Evolutionary conservation across 2,888 invertebrate species (phyloP), one percentile per base, ranked within the genome.

Genomic region (Trypoxylon attenuatum): DNA sequence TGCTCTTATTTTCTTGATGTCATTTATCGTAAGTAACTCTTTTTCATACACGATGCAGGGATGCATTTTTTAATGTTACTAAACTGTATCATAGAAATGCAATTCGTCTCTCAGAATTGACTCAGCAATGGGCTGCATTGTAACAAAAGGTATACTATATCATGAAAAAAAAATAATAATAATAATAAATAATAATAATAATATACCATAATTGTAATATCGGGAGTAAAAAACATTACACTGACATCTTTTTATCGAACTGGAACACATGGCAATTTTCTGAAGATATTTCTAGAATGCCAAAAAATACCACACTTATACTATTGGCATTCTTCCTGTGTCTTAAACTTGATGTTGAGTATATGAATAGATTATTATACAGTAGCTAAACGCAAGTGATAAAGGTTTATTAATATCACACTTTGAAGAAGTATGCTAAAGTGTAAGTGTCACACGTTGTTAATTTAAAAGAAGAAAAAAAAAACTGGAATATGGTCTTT

Each of bases 11-110:
- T 82, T 75, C 76, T 79, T 78, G 68, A 71, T 78, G 77, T 83
- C 83, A 81, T 81, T 82, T 74, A 77, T 76, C 79, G 83, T 85
- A 84, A 86, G 85, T 85, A 84, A 77, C 74, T 64, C 63, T 22
- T 58, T 63, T 74, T 58, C 71, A 71, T 62, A 56, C 59, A 58
- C 61, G 60, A 58, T n/a, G n/a, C 43, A 50, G 52, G 61, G 61
- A 49, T 50, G 33, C 25, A 51, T 47, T 71, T 59, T 72, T 68
- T 60, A 60, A 66, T 55, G 46, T 56, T 42, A 62, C 73, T n/a
- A 58, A 69, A 33, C 33, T 8, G 13, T 33, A 33, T n/a, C 33
- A 33, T 33, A 33, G 13, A 13, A 73, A 50, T 46, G 46, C 53
- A 56, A 51, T 63, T 67, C 29, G 52, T 55, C 61, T 52, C 46